Evolutionary conservation across 2,797 vertebrate genomes (phyloP), one percentile per base, ranked within the genome.

Genomic region (Clarias platycephalus): DNA sequence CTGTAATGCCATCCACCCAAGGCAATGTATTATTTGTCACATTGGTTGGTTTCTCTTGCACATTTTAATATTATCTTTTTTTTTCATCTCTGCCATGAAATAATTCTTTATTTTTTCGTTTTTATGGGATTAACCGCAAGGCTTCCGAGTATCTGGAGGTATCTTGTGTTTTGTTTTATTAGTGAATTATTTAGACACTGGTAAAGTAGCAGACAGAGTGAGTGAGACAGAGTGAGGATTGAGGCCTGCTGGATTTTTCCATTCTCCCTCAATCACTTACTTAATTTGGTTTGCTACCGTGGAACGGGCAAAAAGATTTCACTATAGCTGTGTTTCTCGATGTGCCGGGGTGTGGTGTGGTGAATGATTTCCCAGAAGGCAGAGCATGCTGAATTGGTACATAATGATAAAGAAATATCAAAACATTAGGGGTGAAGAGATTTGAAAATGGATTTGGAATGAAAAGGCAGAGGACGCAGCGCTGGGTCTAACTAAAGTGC

Each of bases 101-200:
- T 94, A 93, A 92, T 92, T 92, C 93, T 82, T 83, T 90, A 92
- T 92, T 95, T 95, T 83, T 95, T 93, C 44, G 44, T 49, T 95
- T 95, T 95, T 92, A 93, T 89, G 90, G 93, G 93, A 95, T 95
- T 95, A 95, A 94, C 85, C 93, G 91, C 89, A 78, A 83, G 92
- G 91, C 92, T 92, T 91, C 92, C 87, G 62, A 90, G 86, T 79
- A 92, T 95, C 94, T 94, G 94, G 87, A 94, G 95, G 94, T 94
- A 93, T 95, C 94, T 95, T 90, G 92, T 94, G 92, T 94, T 95
- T 94, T 94, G 93, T 94, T 94, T 95, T 94, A 94, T 94, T 94
- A 92, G 94, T 95, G 94, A 95, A 95, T 96, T 95, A 96, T 95
- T 96, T 94, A 95, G 94, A 88, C 89, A 86, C 83, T 84, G 83